Evolutionary conservation across 2,888 invertebrate species (phyloP).

Genomic region (Heliconius ethilla): DNA sequence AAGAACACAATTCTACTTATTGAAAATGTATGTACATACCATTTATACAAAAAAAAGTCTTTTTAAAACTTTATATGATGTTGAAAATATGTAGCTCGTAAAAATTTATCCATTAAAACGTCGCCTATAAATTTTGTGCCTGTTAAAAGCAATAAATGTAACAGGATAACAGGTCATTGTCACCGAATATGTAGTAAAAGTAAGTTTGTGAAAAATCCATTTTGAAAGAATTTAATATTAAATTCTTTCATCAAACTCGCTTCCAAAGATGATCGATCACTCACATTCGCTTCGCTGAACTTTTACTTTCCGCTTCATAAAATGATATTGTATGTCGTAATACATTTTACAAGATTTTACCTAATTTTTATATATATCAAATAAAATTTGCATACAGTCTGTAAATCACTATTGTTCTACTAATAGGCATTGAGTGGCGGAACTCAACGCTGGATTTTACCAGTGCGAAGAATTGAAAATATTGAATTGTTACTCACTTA

Average conservation of each 20-base stretch:
- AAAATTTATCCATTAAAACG: slow-evolving; percentile 3
- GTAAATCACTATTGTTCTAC: neutral
- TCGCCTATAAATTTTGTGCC: slow-evolving; percentile 1
- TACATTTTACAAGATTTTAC: slow-evolving; percentile 22
- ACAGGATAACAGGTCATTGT: slow-evolving; percentile 5
- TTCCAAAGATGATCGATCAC: slow-evolving; percentile 43
- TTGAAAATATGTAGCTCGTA: slow-evolving; percentile 2
- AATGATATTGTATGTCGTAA: slow-evolving; percentile 25
- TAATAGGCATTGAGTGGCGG: too few species aligned
- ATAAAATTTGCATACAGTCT: neutral
- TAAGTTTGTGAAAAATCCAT: slow-evolving; percentile 29
- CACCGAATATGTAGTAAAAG: slow-evolving; percentile 6
- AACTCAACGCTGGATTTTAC: too few species aligned
- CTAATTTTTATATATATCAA: neutral
- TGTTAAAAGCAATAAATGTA: neutral
- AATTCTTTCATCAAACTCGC: slow-evolving; percentile 42
- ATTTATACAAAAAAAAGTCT: too few species aligned
- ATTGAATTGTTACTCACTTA: too few species aligned
- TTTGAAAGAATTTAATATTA: slow-evolving; percentile 42
- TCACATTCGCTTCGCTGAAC: slow-evolving; percentile 40
- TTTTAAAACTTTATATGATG: neutral
- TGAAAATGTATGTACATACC: too few species aligned
- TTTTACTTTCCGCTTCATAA: slow-evolving; percentile 37
- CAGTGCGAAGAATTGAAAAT: too few species aligned
- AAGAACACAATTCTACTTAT: neutral